phyloP scores from a whole-genome alignment of 2,888 invertebrate genomes.

The Metellina segmentata region DNA sequence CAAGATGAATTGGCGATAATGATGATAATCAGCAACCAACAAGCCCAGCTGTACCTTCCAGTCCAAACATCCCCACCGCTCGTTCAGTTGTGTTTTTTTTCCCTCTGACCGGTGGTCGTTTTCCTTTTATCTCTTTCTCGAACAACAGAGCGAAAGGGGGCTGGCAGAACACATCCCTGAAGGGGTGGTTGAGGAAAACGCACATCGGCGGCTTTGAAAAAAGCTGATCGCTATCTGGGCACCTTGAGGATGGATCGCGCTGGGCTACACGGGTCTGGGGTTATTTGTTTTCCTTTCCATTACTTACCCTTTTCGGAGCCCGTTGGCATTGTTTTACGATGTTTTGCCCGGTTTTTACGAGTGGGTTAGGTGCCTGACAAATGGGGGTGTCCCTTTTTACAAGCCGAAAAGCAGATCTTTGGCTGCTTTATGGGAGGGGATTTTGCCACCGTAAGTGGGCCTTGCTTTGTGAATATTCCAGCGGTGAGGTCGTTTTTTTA shows the following conservation, averaged over 20 bases:
- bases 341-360: conserved; percentile 39
- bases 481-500: too few species aligned
- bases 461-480: too few species aligned
- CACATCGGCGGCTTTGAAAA: conserved; percentile 16
- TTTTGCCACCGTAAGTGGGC: not conserved
- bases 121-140: not conserved
- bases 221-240: conserved; percentile 50
- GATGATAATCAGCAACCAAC: conserved; percentile 32
- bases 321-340: conserved; percentile 53
- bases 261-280: conserved; percentile 16
- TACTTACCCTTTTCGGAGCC: conserved; percentile 41
- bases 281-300: conserved; percentile 57
- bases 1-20: conserved; percentile 51
- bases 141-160: not conserved
- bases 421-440: not conserved
- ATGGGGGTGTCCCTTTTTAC: conserved; percentile 11
- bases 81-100: not conserved
- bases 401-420: not conserved
- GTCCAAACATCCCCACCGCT: not conserved
- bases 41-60: conserved; percentile 10
- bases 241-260: conserved; percentile 54
- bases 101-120: conserved; percentile 38
- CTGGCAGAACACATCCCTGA: conserved; percentile 5
- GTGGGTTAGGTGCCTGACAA: conserved; percentile 4
- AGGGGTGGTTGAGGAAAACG: conserved; percentile 40